Conservation (phyloP, 1,140 invertebrate species). For the Antheraea mylitta region DNA sequence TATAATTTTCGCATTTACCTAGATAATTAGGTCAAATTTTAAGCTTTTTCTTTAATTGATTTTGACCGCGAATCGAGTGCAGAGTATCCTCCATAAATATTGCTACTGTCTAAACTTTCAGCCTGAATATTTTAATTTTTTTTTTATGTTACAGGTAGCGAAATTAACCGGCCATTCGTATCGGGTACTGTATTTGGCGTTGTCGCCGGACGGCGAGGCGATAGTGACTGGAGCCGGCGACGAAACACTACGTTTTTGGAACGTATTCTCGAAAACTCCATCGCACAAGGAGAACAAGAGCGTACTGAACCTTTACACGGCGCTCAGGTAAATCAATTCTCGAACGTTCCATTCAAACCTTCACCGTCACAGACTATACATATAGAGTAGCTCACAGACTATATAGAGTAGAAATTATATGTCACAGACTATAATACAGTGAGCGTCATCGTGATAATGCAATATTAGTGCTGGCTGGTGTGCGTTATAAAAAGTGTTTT, state of each 20-base stretch:
- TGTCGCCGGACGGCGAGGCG: conserved; percentile 99
- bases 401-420: background rate
- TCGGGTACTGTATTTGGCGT: conserved; percentile 97
- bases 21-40: no score
- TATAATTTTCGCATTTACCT: no score
- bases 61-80: no score
- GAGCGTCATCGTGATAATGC: background rate
- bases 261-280: conserved; percentile 98
- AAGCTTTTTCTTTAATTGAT: no score
- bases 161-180: conserved; percentile 99
- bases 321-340: conserved; percentile 79
- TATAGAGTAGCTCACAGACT: background rate
- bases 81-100: no score
- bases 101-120: no score
- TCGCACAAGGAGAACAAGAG: conserved; percentile 98
- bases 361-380: background rate
- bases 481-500: background rate
- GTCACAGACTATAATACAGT: no score
- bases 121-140: conserved; percentile 14
- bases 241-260: conserved; percentile 99
- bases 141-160: conserved; percentile 86
- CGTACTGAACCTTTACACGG: conserved; percentile 97
- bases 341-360: background rate
- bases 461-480: background rate
- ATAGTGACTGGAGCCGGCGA: conserved; percentile 99